These are phyloP conservation scores for Lampris incognitus DNA, from an alignment of 2,113 vertebrate genomes.

Conservation along the genomic window DNA sequence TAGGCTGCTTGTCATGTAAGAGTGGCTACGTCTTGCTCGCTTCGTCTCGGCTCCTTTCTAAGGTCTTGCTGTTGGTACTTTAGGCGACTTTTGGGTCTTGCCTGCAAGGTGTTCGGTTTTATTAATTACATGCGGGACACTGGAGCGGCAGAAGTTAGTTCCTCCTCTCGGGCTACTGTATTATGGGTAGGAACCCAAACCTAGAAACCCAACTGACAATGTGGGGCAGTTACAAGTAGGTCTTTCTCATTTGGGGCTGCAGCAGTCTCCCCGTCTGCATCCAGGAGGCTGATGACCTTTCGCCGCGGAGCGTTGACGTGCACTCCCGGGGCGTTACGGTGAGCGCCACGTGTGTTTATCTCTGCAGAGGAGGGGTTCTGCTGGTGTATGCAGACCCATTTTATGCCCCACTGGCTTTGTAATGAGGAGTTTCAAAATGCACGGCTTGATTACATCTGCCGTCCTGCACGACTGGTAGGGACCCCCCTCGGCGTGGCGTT, in stretches of 20 bases:
- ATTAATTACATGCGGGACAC: no score
- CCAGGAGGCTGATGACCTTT: not conserved
- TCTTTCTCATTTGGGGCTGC: not conserved
- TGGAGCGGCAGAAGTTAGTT: no score
- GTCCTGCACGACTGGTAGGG: not conserved
- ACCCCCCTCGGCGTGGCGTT: no score
- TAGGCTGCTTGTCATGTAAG: no score
- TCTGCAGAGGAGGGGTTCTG: slow-evolving; percentile 7
- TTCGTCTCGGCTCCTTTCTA: no score
- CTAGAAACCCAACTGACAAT: no score
- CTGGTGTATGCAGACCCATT: slow-evolving; percentile 14
- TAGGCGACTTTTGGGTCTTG: no score
- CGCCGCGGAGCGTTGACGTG: slow-evolving; percentile 1
- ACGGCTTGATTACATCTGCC: not conserved
- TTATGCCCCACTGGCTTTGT: slow-evolving; percentile 20
- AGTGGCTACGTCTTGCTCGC: no score
- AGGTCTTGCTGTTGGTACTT: no score
- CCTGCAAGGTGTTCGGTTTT: no score
- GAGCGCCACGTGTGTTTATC: slow-evolving; percentile 35
- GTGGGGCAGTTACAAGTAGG: not conserved
- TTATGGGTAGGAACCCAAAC: no score
- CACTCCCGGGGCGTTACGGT: slow-evolving; percentile 17
- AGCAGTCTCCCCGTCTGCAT: not conserved
- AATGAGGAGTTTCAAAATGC: not conserved
- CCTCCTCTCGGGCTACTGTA: no score